Percentiles rank a stretch among this genome's conserved stretches.
phyloP scores from a whole-genome alignment of 2,888 invertebrate genomes.

The Odontomyia ornata region DNA sequence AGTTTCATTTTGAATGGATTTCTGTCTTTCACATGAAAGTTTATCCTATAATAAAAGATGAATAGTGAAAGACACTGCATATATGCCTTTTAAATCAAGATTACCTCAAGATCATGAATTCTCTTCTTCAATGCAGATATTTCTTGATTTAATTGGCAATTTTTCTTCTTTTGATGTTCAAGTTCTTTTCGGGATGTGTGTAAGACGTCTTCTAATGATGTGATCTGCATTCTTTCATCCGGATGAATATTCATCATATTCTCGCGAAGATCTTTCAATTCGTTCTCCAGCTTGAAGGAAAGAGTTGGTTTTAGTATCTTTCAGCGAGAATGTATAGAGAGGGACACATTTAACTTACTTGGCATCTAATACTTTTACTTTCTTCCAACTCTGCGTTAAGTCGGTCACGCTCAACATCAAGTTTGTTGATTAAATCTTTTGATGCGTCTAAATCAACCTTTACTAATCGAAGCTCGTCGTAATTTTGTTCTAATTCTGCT shows the following conservation, averaged over 20 bases:
- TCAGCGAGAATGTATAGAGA: slow-evolving; percentile 3
- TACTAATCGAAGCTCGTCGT: slow-evolving; percentile 68
- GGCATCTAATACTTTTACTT: slow-evolving; percentile 63
- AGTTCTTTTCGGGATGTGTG: slow-evolving; percentile 69
- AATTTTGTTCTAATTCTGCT: slow-evolving; percentile 70
- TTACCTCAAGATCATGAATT: slow-evolving; percentile 58
- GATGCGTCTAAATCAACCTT: slow-evolving; percentile 71
- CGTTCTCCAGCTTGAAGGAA: slow-evolving; percentile 65
- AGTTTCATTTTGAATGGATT: slow-evolving; percentile 56
- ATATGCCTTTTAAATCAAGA: background rate
- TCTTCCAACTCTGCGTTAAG: slow-evolving; percentile 68
- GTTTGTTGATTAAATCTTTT: slow-evolving; percentile 70
- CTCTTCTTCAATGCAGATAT: slow-evolving; percentile 56
- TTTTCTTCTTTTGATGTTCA: slow-evolving; percentile 60
- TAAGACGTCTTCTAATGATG: slow-evolving; percentile 69
- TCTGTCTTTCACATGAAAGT: slow-evolving; percentile 56
- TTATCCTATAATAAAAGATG: slow-evolving; percentile 54
- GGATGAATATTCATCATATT: slow-evolving; percentile 18
- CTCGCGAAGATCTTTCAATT: slow-evolving; percentile 65
- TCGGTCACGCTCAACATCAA: slow-evolving; percentile 75
- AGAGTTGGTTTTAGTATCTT: slow-evolving; percentile 10
- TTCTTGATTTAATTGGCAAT: slow-evolving; percentile 57
- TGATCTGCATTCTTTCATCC: slow-evolving; percentile 64
- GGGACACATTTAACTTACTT: slow-evolving; percentile 58
- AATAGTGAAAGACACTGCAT: too few species aligned